Evolutionary conservation across 2,888 invertebrate genomes (phyloP).

Genomic region (Apotomis betuletana): DNA sequence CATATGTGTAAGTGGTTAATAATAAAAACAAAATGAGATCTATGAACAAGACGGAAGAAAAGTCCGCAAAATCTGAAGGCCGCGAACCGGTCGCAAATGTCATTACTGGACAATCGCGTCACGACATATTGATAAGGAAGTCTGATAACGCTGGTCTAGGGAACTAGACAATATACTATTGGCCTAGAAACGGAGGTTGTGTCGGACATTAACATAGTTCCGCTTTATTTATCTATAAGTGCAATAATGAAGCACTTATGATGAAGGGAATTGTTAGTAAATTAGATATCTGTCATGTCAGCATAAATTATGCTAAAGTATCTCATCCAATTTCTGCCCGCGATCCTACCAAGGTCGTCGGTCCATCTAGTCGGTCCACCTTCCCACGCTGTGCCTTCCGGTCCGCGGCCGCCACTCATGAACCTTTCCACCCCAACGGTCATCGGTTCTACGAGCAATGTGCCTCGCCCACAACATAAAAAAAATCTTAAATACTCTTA

Average conservation of each 20-base stretch:
- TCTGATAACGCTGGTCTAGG: conserved; percentile 14
- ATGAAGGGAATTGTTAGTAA: not conserved
- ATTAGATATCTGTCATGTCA: too few relatives aligned
- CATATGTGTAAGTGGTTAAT: too few relatives aligned
- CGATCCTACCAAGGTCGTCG: too few relatives aligned
- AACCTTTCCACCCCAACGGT: too few relatives aligned
- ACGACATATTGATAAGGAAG: conserved; percentile 35
- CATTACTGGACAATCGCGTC: conserved; percentile 18
- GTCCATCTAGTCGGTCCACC: too few relatives aligned
- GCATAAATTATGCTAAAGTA: too few relatives aligned
- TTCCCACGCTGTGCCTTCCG: too few relatives aligned
- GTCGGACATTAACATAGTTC: not conserved
- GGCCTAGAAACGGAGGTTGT: conserved; percentile 12
- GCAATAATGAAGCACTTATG: not conserved
- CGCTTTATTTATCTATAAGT: conserved; percentile 10
- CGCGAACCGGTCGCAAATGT: conserved; percentile 10
- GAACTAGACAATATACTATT: conserved; percentile 19
- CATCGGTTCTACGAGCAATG: too few relatives aligned
- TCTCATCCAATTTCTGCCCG: too few relatives aligned
- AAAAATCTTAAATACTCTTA: too few relatives aligned
- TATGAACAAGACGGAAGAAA: conserved; percentile 27
- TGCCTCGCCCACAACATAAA: too few relatives aligned
- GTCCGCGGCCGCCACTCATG: too few relatives aligned
- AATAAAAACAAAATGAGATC: not conserved
- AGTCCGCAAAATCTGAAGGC: conserved; percentile 24